These are phyloP conservation scores for Catagonus wagneri DNA, from an alignment of 2,113 vertebrate species.

Conservation along the genomic window DNA sequence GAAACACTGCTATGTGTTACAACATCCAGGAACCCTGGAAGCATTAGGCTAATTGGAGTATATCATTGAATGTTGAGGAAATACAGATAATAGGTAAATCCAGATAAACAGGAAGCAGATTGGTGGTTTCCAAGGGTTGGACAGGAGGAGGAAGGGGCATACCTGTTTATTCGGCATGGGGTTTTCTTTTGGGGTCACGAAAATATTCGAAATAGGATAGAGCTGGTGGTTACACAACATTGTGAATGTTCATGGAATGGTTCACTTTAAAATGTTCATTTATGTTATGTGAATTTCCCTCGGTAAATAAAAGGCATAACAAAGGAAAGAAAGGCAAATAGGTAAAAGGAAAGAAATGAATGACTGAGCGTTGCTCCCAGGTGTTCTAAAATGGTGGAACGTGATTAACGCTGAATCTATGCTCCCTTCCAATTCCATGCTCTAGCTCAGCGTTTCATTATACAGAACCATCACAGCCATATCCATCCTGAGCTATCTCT, in stretches of 20 bases:
- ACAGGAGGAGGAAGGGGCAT: not conserved
- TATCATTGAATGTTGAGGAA: not conserved
- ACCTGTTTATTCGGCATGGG: too few species aligned
- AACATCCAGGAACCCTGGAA: not conserved
- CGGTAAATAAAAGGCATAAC: not conserved
- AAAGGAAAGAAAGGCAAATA: not conserved
- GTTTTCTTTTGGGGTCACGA: not conserved
- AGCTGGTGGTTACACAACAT: not conserved
- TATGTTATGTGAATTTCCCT: not conserved
- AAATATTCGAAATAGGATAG: not conserved
- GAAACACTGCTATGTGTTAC: not conserved
- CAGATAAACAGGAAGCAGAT: not conserved
- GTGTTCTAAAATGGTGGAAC: not conserved
- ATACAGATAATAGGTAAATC: not conserved
- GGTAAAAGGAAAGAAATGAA: not conserved
- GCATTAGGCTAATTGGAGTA: not conserved
- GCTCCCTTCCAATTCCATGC: not conserved
- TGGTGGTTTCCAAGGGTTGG: not conserved
- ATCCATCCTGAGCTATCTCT: not conserved
- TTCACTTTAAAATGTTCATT: not conserved
- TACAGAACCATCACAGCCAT: not conserved
- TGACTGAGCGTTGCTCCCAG: not conserved
- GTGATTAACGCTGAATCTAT: accelerated
- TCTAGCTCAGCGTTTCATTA: not conserved
- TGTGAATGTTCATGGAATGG: not conserved